phyloP scores from a whole-genome alignment of 1,140 invertebrate genomes.

The Pachypeltis micranthus region DNA sequence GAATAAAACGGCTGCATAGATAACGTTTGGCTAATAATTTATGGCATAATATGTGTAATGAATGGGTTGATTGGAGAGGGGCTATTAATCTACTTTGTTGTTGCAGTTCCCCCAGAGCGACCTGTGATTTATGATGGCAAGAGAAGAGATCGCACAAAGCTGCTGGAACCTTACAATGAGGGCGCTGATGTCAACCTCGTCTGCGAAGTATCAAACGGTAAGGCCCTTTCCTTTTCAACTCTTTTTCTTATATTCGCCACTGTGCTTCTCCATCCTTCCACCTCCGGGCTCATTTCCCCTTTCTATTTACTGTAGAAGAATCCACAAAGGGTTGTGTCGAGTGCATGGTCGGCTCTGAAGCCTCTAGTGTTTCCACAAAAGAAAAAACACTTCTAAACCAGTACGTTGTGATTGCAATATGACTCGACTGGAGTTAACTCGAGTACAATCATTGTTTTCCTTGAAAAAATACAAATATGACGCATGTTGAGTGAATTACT shows the following conservation, averaged over 20 bases:
- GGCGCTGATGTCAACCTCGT: constrained; percentile 67
- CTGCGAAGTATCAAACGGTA: constrained; percentile 81
- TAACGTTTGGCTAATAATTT: constrained; percentile 16
- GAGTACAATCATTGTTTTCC: too few species aligned
- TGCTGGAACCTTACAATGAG: constrained; percentile 76
- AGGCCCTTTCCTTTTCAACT: constrained; percentile 24
- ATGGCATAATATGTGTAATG: constrained; percentile 18
- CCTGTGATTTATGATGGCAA: constrained; percentile 76
- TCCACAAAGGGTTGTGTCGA: background rate
- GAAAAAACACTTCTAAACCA: too few species aligned
- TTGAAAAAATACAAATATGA: too few species aligned
- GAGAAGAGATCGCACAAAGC: constrained; percentile 59
- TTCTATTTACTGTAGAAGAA: background rate
- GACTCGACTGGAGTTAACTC: too few species aligned
- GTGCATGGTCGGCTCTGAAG: background rate
- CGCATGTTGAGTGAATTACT: too few species aligned
- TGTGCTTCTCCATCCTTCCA: background rate
- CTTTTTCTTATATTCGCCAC: background rate
- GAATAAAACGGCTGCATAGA: constrained; percentile 12
- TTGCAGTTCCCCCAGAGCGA: constrained; percentile 67
- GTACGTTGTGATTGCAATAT: too few species aligned
- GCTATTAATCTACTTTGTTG: constrained; percentile 28
- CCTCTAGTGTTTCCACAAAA: too few species aligned
- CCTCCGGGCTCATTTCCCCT: background rate
- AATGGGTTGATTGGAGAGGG: constrained; percentile 2